A percentile compares a stretch with the other conserved stretches of the same genome.
These are phyloP conservation scores for Silurus meridionalis DNA, from an alignment of 2,113 vertebrate species.

Conservation along the genomic window DNA sequence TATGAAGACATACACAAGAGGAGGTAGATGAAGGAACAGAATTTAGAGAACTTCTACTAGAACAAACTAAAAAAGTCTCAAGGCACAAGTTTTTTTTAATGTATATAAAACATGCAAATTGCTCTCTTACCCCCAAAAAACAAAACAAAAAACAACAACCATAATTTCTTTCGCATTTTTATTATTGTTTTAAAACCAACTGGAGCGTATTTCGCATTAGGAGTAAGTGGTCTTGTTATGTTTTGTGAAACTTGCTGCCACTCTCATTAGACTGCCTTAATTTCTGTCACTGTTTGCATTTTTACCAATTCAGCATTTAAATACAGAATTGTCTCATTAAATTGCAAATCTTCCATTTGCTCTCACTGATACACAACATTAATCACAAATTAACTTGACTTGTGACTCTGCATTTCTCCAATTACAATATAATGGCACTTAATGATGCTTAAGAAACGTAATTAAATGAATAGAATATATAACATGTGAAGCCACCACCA, in stretches of 20 bases:
- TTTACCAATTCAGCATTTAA: slow-evolving; percentile 92
- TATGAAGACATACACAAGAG: slow-evolving; percentile 2
- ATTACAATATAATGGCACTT: slow-evolving; percentile 98
- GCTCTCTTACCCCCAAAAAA: slow-evolving; percentile 76
- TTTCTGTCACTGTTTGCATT: slow-evolving; percentile 56
- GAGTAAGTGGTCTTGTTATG: slow-evolving; percentile 57
- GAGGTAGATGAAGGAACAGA: slow-evolving; percentile 24
- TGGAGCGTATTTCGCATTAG: slow-evolving; percentile 67
- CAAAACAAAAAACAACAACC: slow-evolving; percentile 42
- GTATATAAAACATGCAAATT: slow-evolving; percentile 69
- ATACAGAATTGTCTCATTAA: slow-evolving; percentile 90
- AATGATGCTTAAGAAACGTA: slow-evolving; percentile 90
- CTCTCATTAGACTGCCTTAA: slow-evolving; percentile 74
- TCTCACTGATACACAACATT: slow-evolving; percentile 99
- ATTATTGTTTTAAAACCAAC: slow-evolving; percentile 74
- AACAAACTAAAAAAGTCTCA: neutral
- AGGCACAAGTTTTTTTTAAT: slow-evolving; percentile 69
- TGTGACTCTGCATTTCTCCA: slow-evolving; percentile 92
- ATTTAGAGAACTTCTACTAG: slow-evolving; percentile 68
- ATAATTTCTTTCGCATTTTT: slow-evolving; percentile 79
- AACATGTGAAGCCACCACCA: slow-evolving; percentile 70
- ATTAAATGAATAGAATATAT: slow-evolving; percentile 80
- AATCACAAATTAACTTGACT: slow-evolving; percentile 98
- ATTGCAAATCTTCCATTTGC: slow-evolving; percentile 88
- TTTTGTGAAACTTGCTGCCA: slow-evolving; percentile 13